Evolutionary conservation across 2,888 invertebrate species (phyloP).

Genomic region (Hirtodrosophila cameraria): DNA sequence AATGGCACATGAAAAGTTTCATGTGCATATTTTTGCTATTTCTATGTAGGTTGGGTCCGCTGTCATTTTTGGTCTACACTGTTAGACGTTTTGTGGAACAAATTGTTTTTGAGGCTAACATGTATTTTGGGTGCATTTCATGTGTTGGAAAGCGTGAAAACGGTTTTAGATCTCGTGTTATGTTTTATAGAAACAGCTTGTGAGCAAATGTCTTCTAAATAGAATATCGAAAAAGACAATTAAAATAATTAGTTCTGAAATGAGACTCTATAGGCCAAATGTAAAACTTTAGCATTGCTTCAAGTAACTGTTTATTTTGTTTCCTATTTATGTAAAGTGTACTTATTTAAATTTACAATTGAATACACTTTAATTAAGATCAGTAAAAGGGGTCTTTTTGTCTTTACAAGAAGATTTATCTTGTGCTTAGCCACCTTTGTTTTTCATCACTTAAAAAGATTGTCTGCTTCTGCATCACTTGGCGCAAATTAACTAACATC

Average conservation of each 20-base stretch:
- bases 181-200: too few species aligned
- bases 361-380: too few species aligned
- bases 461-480: slow-evolving; percentile 22
- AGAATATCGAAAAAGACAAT: too few species aligned
- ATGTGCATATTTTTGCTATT: slow-evolving; percentile 58
- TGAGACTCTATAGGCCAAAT: too few species aligned
- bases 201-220: neutral
- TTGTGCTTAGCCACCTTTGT: slow-evolving; percentile 4
- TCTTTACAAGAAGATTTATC: neutral
- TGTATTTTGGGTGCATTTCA: slow-evolving; percentile 10
- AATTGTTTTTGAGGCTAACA: slow-evolving; percentile 11
- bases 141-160: slow-evolving; percentile 24
- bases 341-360: too few species aligned
- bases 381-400: neutral
- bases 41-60: slow-evolving; percentile 11
- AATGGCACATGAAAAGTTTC: slow-evolving; percentile 63
- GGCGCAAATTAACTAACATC: slow-evolving; percentile 47
- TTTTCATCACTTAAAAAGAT: slow-evolving; percentile 55
- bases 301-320: too few species aligned
- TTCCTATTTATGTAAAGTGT: too few species aligned
- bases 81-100: slow-evolving; percentile 25
- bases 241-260: too few species aligned
- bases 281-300: too few species aligned
- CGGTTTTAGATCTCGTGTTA: slow-evolving; percentile 16
- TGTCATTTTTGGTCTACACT: slow-evolving; percentile 20